Evolutionary conservation across 2,888 invertebrate species (phyloP), one percentile per base, ranked within the genome.

Genomic region (Dichetophora obliterata): DNA sequence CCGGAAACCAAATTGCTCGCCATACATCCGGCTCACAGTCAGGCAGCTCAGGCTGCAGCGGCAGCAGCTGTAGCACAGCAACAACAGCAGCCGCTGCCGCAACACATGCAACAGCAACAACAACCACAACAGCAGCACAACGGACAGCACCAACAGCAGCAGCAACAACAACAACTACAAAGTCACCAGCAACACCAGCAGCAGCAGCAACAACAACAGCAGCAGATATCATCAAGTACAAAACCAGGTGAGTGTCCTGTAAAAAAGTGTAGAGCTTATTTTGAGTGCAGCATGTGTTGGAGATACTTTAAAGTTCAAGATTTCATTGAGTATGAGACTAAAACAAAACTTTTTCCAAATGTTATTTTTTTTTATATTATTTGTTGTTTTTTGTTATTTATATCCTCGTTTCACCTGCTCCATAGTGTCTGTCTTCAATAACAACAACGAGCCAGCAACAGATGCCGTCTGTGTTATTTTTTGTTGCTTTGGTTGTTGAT

Each of bases 1-100:
- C 89, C 90, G 85, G 89, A 90, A 87, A 87, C 89, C 68, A 90
- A 90, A 84, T 81, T 90, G 76, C 83, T 90, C 66, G 88, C 90
- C 80, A 90, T 90, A 82, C 89, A 89, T 84, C 89, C 90, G 81
- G 87, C 83, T 57, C 85, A 85, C 75, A 81, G 79, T 61, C 83
- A 83, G 78, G 79, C 80, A 24, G 63, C 65, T 16, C 24, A 89
- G 80, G 80, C 80, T 74, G 80, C 81, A 68, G 79, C 80, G 63
- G 78, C 86, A 74, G 84, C 85, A 43, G 86, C 84, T 61, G 85
- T 83, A 22, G 85, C 85, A 50, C 85, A 80, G 34, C 82, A 82
- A 52, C 82, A 82, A 65, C 81, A 81, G 52, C 83, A 84, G 57
- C 83, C 80, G 19, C 82, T 81, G 69, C 82, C 77, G 22, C 83